Percentiles rank a stretch among this genome's conserved stretches.
phyloP scores from a whole-genome alignment of 1,140 invertebrate genomes.

The Venturia canescens region DNA sequence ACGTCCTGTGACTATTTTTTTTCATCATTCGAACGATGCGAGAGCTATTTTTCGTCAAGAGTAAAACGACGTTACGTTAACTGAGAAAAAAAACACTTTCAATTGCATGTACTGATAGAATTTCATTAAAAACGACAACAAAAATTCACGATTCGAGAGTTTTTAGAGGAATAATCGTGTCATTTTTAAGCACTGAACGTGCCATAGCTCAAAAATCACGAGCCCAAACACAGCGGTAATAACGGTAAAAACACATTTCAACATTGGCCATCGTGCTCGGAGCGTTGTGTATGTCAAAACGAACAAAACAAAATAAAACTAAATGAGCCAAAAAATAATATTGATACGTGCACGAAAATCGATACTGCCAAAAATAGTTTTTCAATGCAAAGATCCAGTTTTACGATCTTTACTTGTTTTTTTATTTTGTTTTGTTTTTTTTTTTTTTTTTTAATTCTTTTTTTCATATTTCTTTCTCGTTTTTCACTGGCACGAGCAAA shows the following conservation, averaged over 20 bases:
- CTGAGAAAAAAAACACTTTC: not conserved
- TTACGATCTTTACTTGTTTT: not conserved
- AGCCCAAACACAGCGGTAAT: not conserved
- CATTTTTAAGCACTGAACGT: constrained; percentile 50
- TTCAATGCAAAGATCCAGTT: not conserved
- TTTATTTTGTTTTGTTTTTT: too few relatives aligned
- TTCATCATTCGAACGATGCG: too few relatives aligned
- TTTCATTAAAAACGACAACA: not conserved
- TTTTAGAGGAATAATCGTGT: constrained; percentile 37
- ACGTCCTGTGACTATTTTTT: constrained; percentile 15
- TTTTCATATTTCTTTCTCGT: too few relatives aligned
- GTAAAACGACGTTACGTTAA: not conserved
- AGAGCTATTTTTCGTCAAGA: too few relatives aligned
- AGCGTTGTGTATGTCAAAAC: not conserved
- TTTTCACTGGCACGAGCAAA: too few relatives aligned
- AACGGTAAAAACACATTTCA: not conserved
- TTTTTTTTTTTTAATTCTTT: too few relatives aligned
- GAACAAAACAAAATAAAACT: not conserved
- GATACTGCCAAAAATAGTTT: constrained; percentile 34
- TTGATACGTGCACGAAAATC: constrained; percentile 12
- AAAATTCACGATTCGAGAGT: constrained; percentile 7
- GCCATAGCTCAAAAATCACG: constrained; percentile 49
- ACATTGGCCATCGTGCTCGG: not conserved
- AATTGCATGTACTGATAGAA: not conserved
- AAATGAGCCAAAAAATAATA: not conserved